Conservation (phyloP, 1,140 invertebrate species). For the Cotesia typhae region DNA sequence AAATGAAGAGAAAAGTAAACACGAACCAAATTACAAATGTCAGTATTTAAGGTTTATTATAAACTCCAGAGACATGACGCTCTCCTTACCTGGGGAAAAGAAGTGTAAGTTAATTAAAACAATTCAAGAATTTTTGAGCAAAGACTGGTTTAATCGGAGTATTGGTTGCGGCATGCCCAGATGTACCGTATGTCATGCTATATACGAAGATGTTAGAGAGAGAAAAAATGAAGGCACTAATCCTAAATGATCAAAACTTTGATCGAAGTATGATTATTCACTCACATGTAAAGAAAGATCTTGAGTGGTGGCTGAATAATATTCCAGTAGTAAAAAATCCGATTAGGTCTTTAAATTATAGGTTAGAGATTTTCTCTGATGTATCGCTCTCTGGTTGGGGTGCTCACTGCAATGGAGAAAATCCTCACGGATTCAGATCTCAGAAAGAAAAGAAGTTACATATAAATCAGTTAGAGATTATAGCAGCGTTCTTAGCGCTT, state of each 20-base stretch:
- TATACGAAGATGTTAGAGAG: conserved; percentile 21
- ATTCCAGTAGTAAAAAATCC: not conserved
- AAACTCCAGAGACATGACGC: not conserved
- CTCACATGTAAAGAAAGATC: not conserved
- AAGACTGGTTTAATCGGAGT: not conserved
- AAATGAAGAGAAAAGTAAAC: conserved; percentile 25
- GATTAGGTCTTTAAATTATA: conserved; percentile 5
- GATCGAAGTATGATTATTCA: conserved; percentile 4
- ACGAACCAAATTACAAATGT: not conserved
- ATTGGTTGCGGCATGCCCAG: not conserved
- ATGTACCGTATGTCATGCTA: not conserved
- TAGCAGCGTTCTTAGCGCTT: conserved; percentile 9
- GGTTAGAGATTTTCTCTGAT: conserved; percentile 1
- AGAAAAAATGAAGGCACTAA: conserved; percentile 14
- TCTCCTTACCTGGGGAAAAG: not conserved
- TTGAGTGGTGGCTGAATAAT: conserved; percentile 18
- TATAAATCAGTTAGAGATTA: conserved; percentile 21
- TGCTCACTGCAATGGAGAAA: not conserved
- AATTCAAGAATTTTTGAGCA: not conserved
- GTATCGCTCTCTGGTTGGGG: conserved; percentile 9
- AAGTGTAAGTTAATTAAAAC: not conserved
- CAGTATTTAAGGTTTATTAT: conserved; percentile 6
- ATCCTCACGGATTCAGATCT: conserved; percentile 5
- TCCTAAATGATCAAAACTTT: conserved; percentile 8
- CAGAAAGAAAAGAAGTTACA: conserved; percentile 13